Evolutionary conservation across 1,140 invertebrate genomes (phyloP).

Genomic region (Brachionus asplanchnoidis): DNA sequence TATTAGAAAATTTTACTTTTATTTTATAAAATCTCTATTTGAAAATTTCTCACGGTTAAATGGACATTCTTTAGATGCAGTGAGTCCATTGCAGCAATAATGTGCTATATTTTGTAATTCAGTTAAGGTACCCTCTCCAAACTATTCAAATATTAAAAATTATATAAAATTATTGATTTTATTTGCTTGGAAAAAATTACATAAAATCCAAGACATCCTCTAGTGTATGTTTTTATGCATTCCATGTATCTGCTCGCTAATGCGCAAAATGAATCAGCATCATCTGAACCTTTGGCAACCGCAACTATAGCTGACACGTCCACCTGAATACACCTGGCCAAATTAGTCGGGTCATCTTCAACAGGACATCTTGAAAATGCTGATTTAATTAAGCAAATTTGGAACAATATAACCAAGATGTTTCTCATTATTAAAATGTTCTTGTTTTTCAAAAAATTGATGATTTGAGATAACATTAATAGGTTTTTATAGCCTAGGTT

Average conservation of each 20-base stretch:
- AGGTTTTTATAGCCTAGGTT: neutral
- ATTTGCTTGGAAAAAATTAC: neutral
- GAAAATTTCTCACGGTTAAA: conserved; percentile 12
- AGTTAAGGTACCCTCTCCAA: conserved; percentile 28
- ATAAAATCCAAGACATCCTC: conserved; percentile 36
- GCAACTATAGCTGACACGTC: conserved; percentile 39
- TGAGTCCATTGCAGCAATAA: conserved; percentile 31
- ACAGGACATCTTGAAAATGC: conserved; percentile 12
- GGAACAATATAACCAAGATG: neutral
- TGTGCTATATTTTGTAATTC: conserved; percentile 37
- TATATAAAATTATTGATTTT: neutral
- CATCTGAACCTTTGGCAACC: neutral
- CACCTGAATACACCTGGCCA: conserved; percentile 35
- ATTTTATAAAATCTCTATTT: neutral
- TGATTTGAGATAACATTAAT: neutral
- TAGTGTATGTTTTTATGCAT: conserved; percentile 36
- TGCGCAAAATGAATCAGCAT: conserved; percentile 27
- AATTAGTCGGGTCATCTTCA: conserved; percentile 38
- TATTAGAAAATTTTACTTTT: neutral
- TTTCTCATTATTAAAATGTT: neutral
- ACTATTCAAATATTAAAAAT: conserved; percentile 11
- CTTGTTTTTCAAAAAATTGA: conserved; percentile 8
- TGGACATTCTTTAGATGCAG: conserved; percentile 28
- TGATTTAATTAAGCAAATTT: neutral
- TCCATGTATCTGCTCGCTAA: conserved; percentile 40